Base-by-base conservation (phyloP, 2,888 invertebrate species). In the Busseola fusca region DNA sequence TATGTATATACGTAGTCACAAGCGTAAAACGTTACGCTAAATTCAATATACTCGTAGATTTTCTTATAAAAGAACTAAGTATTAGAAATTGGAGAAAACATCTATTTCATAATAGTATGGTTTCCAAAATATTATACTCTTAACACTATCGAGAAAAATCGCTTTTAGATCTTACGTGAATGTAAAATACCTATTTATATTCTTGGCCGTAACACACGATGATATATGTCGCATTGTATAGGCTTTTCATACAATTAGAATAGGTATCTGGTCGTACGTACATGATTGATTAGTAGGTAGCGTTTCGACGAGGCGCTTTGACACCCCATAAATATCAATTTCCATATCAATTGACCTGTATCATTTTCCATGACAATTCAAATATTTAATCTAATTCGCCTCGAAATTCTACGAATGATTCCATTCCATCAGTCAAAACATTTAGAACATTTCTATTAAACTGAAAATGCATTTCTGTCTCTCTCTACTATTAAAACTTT, bases 381-480 rank as follows among this genome's bases (percentile, higher is more conserved):
- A 73, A 70, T 69, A 77, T 72, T 76, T 58, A 76, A 82, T 80
- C 56, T 67, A 72, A 74, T 80, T 76, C 30, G 34, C 70, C 52
- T 67, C 16, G 10, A 60, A 82, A 78, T 78, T 76, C 71, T 74
- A 60, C 25, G 37, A 76, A 82, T 76, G 67, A 54, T 69, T 64
- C 25, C 63, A 64, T 67, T 74, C 42, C 67, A 82, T 80, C 71
- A 72, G 68, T 78, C 72, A 75, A 78, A 73, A 67, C 68, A 76
- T 66, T 76, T 25, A 60, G 50, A 72, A 56, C 64, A 73, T 45
- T 74, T 69, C 64, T 69, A 74, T 70, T 77, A 81, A 80, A 78
- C 70, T 81, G 69, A 71, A 72, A 81, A 64, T 52, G 10, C 67
- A 50, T 59, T 56, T 74, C 66, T 68, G 48, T 72, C 70, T 25